A percentile compares a stretch with the other conserved stretches of the same genome.
Evolutionary conservation across 2,888 invertebrate genomes (phyloP).

Genomic region (Dynastes maya): DNA sequence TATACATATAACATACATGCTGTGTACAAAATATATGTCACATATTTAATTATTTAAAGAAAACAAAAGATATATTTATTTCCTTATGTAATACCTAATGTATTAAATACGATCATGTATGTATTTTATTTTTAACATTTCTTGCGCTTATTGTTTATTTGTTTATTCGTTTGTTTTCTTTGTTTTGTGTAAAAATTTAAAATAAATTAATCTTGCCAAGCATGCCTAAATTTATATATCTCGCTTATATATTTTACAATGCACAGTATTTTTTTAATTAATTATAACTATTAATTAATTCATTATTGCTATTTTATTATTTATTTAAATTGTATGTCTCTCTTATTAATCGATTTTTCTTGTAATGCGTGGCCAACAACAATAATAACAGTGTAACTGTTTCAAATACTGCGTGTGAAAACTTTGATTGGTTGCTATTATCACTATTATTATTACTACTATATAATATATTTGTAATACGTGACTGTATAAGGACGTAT

Average conservation of each 20-base stretch:
- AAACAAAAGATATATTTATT: too few relatives aligned
- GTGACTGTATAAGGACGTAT: neutral
- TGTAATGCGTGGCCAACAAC: neutral
- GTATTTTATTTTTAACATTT: neutral
- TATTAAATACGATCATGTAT: constrained; percentile 43
- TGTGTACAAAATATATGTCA: too few relatives aligned
- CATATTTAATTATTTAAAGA: too few relatives aligned
- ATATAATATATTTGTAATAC: too few relatives aligned
- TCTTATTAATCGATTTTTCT: constrained; percentile 5
- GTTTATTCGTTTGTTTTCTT: neutral
- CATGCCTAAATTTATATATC: constrained; percentile 44
- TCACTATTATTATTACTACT: neutral
- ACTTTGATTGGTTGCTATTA: neutral
- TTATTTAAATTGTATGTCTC: neutral
- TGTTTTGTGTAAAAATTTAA: constrained; percentile 3
- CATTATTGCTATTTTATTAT: constrained; percentile 2
- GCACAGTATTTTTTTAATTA: constrained; percentile 49
- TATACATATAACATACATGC: constrained; percentile 1
- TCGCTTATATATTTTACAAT: constrained; percentile 40
- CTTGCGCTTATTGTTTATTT: neutral
- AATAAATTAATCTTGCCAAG: constrained; percentile 49
- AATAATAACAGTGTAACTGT: constrained; percentile 28
- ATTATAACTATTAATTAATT: constrained; percentile 12
- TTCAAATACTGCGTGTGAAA: constrained; percentile 28
- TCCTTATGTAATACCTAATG: neutral